phyloP scores from a whole-genome alignment of 64 coral and sea anemone species.

The Stichodactyla helianthus region DNA sequence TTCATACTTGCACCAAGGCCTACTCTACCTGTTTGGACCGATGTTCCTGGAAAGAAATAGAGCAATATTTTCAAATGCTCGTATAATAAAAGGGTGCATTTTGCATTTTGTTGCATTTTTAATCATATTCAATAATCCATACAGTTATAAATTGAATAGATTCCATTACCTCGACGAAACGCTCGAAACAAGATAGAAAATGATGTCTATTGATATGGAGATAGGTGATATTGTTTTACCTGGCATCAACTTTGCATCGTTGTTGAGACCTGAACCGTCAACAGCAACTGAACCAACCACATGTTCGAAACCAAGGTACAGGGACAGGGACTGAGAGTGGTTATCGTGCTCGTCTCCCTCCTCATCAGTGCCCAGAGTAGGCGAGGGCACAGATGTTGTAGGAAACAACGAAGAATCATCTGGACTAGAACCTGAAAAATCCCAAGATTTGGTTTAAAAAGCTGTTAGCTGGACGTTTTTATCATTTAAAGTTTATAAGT shows the following conservation, averaged over 20 bases:
- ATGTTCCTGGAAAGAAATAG: constrained; percentile 18
- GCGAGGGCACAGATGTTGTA: constrained; percentile 5
- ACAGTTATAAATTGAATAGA: no score
- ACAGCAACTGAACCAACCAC: constrained; percentile 69
- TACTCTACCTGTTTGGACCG: constrained; percentile 22
- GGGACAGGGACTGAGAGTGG: constrained; percentile 45
- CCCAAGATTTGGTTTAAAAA: neutral
- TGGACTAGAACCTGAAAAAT: neutral
- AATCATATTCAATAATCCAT: no score
- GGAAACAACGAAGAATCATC: constrained; percentile 10
- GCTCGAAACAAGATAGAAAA: neutral
- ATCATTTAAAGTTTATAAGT: no score
- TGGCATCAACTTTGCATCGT: constrained; percentile 73
- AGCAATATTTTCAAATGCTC: no score
- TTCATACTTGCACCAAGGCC: constrained; percentile 59
- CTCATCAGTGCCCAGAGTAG: constrained; percentile 11
- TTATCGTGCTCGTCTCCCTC: neutral
- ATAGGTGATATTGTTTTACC: constrained; percentile 28
- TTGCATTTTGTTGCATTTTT: no score
- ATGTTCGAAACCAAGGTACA: constrained; percentile 94
- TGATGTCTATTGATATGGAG: neutral
- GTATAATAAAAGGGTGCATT: no score
- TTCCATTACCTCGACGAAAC: no score
- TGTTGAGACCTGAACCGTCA: constrained; percentile 87
- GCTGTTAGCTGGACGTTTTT: neutral